Percentiles rank a stretch among this genome's conserved stretches.
phyloP scores from a whole-genome alignment of 2,113 vertebrate genomes.

The Polypterus bichir region DNA sequence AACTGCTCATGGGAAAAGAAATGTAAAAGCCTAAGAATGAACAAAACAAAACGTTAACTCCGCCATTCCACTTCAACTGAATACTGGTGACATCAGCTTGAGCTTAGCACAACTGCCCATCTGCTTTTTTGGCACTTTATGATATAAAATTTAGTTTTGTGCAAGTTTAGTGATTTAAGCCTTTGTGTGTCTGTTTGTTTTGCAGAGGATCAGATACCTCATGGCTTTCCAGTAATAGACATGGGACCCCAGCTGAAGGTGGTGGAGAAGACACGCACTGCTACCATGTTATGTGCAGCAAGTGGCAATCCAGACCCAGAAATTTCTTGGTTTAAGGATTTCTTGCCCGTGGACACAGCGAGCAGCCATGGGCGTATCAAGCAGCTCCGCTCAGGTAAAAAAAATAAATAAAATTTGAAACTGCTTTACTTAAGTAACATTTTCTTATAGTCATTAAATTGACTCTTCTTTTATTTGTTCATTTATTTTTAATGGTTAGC shows the following conservation, averaged over 20 bases:
- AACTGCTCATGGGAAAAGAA: too few relatives aligned
- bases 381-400: slow-evolving; percentile 90
- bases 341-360: slow-evolving; percentile 81
- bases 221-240: slow-evolving; percentile 86
- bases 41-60: too few relatives aligned
- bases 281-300: slow-evolving; percentile 92
- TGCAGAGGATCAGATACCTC: slow-evolving; percentile 85
- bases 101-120: not conserved
- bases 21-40: too few relatives aligned
- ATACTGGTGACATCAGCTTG: not conserved
- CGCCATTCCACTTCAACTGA: not conserved
- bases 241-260: slow-evolving; percentile 97
- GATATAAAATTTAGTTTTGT: not conserved
- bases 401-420: not conserved
- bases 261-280: slow-evolving; percentile 84
- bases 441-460: too few relatives aligned
- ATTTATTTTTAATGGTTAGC: too few relatives aligned
- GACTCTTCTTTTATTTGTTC: too few relatives aligned
- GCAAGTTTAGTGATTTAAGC: not conserved
- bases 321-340: slow-evolving; percentile 97
- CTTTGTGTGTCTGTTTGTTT: slow-evolving; percentile 11
- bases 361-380: slow-evolving; percentile 84
- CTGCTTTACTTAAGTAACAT: too few relatives aligned
- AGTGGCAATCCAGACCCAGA: slow-evolving; percentile 89
- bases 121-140: not conserved